phyloP scores from a whole-genome alignment of 2,888 invertebrate genomes.

The Tupiocoris notatus region DNA sequence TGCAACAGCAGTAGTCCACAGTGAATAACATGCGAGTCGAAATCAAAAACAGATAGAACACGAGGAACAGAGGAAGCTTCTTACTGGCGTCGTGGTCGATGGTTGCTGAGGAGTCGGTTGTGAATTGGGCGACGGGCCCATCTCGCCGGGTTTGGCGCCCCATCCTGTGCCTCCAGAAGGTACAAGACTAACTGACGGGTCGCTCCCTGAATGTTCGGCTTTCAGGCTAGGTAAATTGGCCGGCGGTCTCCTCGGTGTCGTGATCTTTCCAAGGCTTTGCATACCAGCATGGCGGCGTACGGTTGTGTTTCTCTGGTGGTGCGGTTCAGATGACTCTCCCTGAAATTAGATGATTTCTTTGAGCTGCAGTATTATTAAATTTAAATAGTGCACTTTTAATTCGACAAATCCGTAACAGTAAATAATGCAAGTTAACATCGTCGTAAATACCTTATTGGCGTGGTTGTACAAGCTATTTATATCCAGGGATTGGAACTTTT shows the following conservation, averaged over 20 bases:
- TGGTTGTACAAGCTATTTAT: conserved; percentile 95
- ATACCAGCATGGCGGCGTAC: conserved; percentile 87
- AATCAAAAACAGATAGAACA: conserved; percentile 7
- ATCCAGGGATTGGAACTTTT: conserved; percentile 96
- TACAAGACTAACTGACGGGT: conserved; percentile 74
- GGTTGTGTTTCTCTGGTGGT: conserved; percentile 83
- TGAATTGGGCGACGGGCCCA: conserved; percentile 52
- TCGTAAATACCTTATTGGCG: conserved; percentile 49
- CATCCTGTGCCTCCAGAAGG: conserved; percentile 78
- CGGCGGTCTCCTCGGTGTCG: conserved; percentile 96
- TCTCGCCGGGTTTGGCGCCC: conserved; percentile 62
- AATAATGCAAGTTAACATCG: too few relatives aligned
- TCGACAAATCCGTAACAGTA: too few relatives aligned
- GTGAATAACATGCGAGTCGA: not conserved
- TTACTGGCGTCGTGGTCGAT: conserved; percentile 48
- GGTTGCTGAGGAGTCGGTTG: conserved; percentile 41
- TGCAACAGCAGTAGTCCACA: too few relatives aligned
- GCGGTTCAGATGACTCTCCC: conserved; percentile 85
- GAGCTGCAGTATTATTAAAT: not conserved
- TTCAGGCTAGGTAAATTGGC: conserved; percentile 98
- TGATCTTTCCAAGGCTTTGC: conserved; percentile 99
- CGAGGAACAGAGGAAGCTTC: too few relatives aligned
- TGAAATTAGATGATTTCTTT: conserved; percentile 52
- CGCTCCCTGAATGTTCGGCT: conserved; percentile 83
- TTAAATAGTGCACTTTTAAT: too few relatives aligned